Percentiles rank a stretch among this genome's conserved stretches.
These are phyloP conservation scores for Calonectris borealis DNA, from an alignment of 2,113 vertebrate species.

Conservation along the genomic window DNA sequence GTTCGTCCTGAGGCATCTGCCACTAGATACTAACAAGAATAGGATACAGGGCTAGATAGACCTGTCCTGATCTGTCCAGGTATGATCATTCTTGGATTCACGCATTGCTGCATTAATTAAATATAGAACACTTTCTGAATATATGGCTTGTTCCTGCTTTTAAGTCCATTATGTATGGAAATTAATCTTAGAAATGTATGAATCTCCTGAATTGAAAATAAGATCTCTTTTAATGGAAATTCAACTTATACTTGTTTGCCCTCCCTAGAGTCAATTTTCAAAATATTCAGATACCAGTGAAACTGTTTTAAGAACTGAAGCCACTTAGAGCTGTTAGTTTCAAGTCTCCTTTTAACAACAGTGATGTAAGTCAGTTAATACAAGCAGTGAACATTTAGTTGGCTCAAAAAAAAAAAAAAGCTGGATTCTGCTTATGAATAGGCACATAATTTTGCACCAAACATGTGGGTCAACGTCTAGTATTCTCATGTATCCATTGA, in stretches of 20 bases:
- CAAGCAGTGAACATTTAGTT: not conserved
- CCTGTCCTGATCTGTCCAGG: not conserved
- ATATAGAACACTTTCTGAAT: not conserved
- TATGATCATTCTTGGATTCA: not conserved
- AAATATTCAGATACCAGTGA: not conserved
- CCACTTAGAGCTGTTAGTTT: not conserved
- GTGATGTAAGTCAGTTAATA: not conserved
- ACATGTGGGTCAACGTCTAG: not conserved
- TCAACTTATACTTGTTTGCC: not conserved
- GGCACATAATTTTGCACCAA: not conserved
- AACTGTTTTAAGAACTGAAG: constrained; percentile 21
- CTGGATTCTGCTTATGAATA: not conserved
- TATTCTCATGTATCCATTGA: not conserved
- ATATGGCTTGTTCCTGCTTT: not conserved
- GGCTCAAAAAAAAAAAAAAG: not conserved
- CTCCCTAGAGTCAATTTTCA: not conserved
- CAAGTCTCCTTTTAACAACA: constrained; percentile 18
- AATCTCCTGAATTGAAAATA: not conserved
- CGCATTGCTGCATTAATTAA: not conserved
- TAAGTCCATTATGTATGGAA: not conserved
- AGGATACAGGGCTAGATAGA: not conserved
- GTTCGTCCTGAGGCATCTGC: not conserved
- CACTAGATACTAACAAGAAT: not conserved
- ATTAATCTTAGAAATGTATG: not conserved
- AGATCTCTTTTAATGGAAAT: not conserved